Evolutionary conservation across 2,888 invertebrate species (phyloP).

Genomic region (Mallateleia sp.): DNA sequence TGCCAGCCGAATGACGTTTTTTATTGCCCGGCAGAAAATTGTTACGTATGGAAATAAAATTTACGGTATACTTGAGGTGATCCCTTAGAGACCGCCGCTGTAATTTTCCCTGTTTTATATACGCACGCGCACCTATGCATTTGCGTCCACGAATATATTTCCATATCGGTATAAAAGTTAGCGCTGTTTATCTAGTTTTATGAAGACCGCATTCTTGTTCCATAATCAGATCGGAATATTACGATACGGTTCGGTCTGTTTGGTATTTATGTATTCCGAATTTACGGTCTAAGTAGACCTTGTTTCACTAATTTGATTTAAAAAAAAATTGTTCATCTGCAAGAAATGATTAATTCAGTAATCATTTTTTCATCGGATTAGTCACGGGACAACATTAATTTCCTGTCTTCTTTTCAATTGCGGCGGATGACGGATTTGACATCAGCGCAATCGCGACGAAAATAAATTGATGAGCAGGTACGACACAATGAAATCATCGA

Average conservation of each 20-base stretch:
- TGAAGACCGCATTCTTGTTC: slow-evolving; percentile 51
- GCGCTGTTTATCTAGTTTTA: slow-evolving; percentile 51
- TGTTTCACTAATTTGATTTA: no score
- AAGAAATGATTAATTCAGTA: no score
- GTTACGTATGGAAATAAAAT: slow-evolving; percentile 48
- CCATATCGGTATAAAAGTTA: slow-evolving; percentile 48
- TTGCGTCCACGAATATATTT: slow-evolving; percentile 22
- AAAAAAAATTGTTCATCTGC: no score
- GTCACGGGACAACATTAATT: neutral
- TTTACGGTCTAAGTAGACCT: no score
- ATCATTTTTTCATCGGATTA: no score
- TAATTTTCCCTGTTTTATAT: slow-evolving; percentile 38
- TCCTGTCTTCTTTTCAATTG: neutral
- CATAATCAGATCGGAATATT: slow-evolving; percentile 41
- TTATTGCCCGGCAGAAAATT: slow-evolving; percentile 58
- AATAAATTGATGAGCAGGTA: slow-evolving; percentile 59
- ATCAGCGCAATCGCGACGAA: slow-evolving; percentile 35
- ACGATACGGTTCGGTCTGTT: neutral
- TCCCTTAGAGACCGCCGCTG: slow-evolving; percentile 47
- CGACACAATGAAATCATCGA: slow-evolving; percentile 67
- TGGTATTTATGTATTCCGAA: neutral
- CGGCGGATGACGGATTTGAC: neutral
- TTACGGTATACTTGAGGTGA: slow-evolving; percentile 48
- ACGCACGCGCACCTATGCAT: neutral
- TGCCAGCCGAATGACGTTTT: slow-evolving; percentile 33